Conservation (phyloP, 1,140 invertebrate species). For the Dreissena polymorpha region DNA sequence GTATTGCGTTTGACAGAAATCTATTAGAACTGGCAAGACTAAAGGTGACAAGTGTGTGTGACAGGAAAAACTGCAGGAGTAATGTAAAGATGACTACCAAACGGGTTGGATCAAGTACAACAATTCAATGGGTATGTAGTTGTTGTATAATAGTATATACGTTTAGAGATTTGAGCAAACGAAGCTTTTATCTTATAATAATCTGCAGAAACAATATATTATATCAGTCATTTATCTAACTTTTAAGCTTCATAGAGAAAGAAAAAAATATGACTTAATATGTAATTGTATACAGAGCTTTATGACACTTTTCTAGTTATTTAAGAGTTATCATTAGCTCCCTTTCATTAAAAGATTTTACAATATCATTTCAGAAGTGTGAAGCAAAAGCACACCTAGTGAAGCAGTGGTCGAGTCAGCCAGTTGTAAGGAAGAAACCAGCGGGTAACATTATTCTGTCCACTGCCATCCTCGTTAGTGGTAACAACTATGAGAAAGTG, state of each 20-base stretch:
- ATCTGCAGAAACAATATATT: no score
- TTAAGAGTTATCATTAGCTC: no score
- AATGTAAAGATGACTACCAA: not conserved
- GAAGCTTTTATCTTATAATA: not conserved
- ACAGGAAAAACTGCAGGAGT: not conserved
- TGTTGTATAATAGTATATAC: not conserved
- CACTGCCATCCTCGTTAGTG: slow-evolving; percentile 12
- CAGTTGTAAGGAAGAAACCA: not conserved
- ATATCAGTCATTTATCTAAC: no score
- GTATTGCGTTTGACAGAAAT: slow-evolving; percentile 3
- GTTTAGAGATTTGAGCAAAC: not conserved
- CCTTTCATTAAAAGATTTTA: no score
- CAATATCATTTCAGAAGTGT: no score
- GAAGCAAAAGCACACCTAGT: not conserved
- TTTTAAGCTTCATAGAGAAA: no score
- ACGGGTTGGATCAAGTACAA: not conserved
- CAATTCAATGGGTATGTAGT: slow-evolving; percentile 3
- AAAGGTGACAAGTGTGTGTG: not conserved
- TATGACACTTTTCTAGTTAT: no score
- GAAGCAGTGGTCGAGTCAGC: slow-evolving; percentile 16
- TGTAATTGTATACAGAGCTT: no score
- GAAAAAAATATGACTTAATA: no score
- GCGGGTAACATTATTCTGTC: slow-evolving; percentile 8
- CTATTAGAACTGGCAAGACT: not conserved
- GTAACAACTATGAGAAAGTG: slow-evolving; percentile 27